These are phyloP conservation scores for Cheilosia impressa DNA, from an alignment of 2,888 invertebrate species.

Conservation along the genomic window DNA sequence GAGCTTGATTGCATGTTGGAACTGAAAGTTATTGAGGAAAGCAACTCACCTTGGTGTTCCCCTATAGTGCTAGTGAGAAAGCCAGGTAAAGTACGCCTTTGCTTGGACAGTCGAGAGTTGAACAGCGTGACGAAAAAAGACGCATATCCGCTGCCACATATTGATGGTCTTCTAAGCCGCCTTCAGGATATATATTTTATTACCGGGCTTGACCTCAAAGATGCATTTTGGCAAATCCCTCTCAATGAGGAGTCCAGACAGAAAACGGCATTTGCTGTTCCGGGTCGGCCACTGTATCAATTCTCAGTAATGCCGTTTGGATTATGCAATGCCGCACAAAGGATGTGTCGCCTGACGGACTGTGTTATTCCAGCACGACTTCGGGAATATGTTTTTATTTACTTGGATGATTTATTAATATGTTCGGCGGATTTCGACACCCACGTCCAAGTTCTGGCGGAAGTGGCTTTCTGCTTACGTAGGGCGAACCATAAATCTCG, in stretches of 20 bases:
- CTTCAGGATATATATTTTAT: conserved; percentile 65
- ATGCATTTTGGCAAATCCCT: conserved; percentile 35
- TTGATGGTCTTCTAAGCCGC: conserved; percentile 72
- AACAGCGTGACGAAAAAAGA: too few species aligned
- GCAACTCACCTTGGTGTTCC: too few species aligned
- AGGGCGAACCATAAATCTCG: conserved; percentile 1
- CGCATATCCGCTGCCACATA: neutral
- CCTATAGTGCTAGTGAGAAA: conserved; percentile 77
- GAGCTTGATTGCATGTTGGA: neutral
- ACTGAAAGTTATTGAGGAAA: conserved; percentile 1
- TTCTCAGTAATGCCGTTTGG: conserved; percentile 18
- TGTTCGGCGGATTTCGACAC: neutral
- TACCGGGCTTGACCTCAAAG: too few species aligned
- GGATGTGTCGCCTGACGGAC: neutral
- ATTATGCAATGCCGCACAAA: conserved; percentile 4
- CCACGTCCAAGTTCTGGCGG: neutral
- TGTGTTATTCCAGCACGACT: neutral
- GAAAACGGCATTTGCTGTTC: conserved; percentile 15
- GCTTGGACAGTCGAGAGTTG: too few species aligned
- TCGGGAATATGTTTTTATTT: neutral
- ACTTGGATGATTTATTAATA: neutral
- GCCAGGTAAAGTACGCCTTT: neutral
- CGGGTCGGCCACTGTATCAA: conserved; percentile 1
- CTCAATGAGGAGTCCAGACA: neutral
- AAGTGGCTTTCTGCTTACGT: conserved; percentile 11